Conservation (phyloP, 2,888 invertebrate species). For the Hyppa rectilinea region DNA sequence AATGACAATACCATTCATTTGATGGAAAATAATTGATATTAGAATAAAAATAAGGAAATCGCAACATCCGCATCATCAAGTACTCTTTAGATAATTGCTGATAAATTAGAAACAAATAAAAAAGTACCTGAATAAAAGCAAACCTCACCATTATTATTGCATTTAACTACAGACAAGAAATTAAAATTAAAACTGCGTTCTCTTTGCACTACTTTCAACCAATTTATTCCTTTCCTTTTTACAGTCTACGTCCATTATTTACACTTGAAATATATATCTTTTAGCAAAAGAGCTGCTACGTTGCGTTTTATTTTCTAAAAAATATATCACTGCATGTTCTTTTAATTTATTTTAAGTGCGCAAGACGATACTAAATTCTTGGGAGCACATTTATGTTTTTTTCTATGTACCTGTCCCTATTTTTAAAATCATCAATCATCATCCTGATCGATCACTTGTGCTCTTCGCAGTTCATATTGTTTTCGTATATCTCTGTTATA, state of each 20-base stretch:
- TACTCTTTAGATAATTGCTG: not conserved
- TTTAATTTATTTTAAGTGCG: constrained; percentile 8
- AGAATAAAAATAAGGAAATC: not conserved
- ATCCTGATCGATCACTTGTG: not conserved
- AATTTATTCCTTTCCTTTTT: constrained; percentile 6
- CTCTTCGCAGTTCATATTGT: not conserved
- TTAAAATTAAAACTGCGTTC: not conserved
- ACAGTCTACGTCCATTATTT: constrained; percentile 18
- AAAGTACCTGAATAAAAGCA: not conserved
- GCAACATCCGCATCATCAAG: not conserved
- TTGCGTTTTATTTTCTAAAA: constrained; percentile 3
- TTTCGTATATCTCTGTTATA: no score
- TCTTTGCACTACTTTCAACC: not conserved
- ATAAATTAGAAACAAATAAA: not conserved
- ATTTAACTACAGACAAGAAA: not conserved
- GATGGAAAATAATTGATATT: no score
- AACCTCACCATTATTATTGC: not conserved
- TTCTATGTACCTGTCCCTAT: not conserved
- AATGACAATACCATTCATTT: not conserved
- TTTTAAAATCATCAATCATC: not conserved
- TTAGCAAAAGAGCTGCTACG: constrained; percentile 2
- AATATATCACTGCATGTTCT: not conserved
- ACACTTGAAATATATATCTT: constrained; percentile 13
- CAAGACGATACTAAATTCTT: not conserved
- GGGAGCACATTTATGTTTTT: not conserved